A percentile compares a stretch with the other conserved stretches of the same genome.
Conservation (phyloP, 92 coral and sea anemone species). For the Epizoanthus illoricatus region DNA sequence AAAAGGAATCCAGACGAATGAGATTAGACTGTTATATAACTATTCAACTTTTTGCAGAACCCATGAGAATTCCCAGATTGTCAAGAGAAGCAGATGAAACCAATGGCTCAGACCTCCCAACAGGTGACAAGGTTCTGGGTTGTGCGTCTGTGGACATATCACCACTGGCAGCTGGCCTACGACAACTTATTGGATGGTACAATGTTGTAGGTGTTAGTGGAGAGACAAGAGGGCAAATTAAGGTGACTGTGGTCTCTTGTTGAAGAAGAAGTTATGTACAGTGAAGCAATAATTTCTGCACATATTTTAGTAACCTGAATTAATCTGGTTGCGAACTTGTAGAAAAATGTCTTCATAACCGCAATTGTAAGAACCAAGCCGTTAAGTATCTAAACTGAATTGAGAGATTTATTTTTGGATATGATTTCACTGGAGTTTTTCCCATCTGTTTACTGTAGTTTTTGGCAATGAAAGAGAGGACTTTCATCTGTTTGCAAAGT, state of each 20-base stretch:
- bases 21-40: neutral
- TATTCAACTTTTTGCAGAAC: neutral
- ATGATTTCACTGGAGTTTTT: too few relatives aligned
- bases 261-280: neutral
- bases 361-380: too few relatives aligned
- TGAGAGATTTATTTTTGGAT: too few relatives aligned
- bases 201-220: constrained; percentile 85
- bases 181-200: constrained; percentile 95
- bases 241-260: constrained; percentile 47
- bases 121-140: constrained; percentile 72
- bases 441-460: neutral
- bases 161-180: constrained; percentile 88
- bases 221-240: constrained; percentile 91
- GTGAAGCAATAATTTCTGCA: neutral
- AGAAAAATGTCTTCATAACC: too few relatives aligned
- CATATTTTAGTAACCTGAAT: too few relatives aligned
- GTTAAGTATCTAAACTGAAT: too few relatives aligned
- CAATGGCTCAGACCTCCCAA: constrained; percentile 34
- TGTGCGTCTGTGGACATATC: constrained; percentile 82
- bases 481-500: too few relatives aligned
- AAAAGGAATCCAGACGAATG: too few relatives aligned
- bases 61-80: constrained; percentile 5
- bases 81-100: constrained; percentile 23
- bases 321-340: too few relatives aligned
- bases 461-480: neutral